Percentiles rank a stretch among this genome's conserved stretches.
phyloP scores from a whole-genome alignment of 2,113 vertebrate genomes.

The Leptobrachium leishanense region DNA sequence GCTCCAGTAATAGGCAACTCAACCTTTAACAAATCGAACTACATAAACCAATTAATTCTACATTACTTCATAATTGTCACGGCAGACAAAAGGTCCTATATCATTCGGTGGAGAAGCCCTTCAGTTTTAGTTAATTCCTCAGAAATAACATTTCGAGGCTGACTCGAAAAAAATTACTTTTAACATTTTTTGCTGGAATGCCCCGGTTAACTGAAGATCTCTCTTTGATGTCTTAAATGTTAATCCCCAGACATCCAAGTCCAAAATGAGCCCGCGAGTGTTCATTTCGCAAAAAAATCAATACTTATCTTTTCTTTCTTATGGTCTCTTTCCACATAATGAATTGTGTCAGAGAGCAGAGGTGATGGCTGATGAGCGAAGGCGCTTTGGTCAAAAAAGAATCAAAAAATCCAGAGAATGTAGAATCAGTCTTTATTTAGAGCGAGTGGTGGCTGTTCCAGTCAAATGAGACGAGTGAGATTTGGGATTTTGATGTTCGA shows the following conservation, averaged over 20 bases:
- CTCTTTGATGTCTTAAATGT: slow-evolving; percentile 49
- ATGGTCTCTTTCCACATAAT: slow-evolving; percentile 49
- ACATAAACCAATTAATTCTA: slow-evolving; percentile 47
- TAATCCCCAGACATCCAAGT: slow-evolving; percentile 49
- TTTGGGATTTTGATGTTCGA: slow-evolving; percentile 38
- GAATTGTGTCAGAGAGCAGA: slow-evolving; percentile 49
- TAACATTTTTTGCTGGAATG: slow-evolving; percentile 47
- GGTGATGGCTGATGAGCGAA: slow-evolving; percentile 37
- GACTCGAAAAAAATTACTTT: slow-evolving; percentile 40
- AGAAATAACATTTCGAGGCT: slow-evolving; percentile 44
- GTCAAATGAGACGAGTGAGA: slow-evolving; percentile 41
- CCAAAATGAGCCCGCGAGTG: slow-evolving; percentile 48
- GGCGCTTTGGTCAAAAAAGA: slow-evolving; percentile 10
- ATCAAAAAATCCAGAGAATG: slow-evolving; percentile 10
- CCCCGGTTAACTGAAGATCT: slow-evolving; percentile 46
- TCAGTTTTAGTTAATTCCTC: slow-evolving; percentile 42
- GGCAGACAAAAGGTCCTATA: slow-evolving; percentile 44
- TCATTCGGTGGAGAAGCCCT: slow-evolving; percentile 38
- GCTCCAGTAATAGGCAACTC: slow-evolving; percentile 31
- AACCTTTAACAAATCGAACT: slow-evolving; percentile 48
- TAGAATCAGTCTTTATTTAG: slow-evolving; percentile 42
- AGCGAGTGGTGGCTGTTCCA: slow-evolving; percentile 23
- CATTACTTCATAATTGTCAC: slow-evolving; percentile 47
- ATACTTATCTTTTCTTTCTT: slow-evolving; percentile 50
- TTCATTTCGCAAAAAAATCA: slow-evolving; percentile 50